A percentile compares a stretch with the other conserved stretches of the same genome.
phyloP scores from a whole-genome alignment of 2,113 vertebrate genomes.

The Platysternon megacephalum region DNA sequence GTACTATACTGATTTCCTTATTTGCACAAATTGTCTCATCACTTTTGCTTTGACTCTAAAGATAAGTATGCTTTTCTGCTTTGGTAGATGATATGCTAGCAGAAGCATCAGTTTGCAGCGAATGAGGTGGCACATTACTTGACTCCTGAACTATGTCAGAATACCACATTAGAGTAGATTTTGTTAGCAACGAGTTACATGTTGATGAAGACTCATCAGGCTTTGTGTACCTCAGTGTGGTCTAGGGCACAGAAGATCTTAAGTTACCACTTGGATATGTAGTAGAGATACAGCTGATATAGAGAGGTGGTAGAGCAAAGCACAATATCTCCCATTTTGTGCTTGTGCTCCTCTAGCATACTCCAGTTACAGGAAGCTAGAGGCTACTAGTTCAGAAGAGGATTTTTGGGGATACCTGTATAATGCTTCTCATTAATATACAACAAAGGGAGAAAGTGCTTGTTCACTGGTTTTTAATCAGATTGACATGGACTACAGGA shows the following conservation, averaged over 20 bases:
- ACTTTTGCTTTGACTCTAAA: neutral
- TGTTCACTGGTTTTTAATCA: slow-evolving; percentile 67
- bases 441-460: slow-evolving; percentile 39
- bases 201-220: neutral
- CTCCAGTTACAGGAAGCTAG: slow-evolving; percentile 12
- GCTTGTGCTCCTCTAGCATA: neutral
- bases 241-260: neutral
- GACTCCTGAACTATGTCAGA: neutral
- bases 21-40: neutral
- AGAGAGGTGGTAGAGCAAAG: too few species aligned
- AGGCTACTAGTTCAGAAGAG: slow-evolving; percentile 36
- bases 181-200: neutral
- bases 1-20: neutral
- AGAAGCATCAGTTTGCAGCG: neutral
- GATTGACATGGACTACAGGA: slow-evolving; percentile 49
- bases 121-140: neutral
- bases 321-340: neutral
- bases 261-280: neutral
- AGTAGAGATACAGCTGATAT: neutral
- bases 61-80: neutral
- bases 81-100: neutral
- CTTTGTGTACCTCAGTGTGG: neutral
- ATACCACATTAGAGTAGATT: neutral
- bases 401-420: neutral
- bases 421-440: slow-evolving; percentile 63